phyloP scores from a whole-genome alignment of 2,888 invertebrate genomes.

The Hydriomena furcata region DNA sequence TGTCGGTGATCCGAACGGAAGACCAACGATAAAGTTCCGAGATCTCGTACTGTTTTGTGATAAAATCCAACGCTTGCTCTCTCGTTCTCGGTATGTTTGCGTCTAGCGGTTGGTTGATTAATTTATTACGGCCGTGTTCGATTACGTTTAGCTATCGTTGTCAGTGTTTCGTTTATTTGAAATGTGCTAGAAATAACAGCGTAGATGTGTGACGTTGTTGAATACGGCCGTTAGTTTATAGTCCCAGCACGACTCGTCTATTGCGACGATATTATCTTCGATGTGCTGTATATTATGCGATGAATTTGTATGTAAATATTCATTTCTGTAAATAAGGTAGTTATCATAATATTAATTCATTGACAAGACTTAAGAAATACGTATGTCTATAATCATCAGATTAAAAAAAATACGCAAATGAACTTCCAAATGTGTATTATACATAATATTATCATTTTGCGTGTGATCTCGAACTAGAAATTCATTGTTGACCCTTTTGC shows the following conservation, averaged over 20 bases:
- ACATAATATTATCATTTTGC: background rate
- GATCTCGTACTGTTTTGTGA: slow-evolving; percentile 26
- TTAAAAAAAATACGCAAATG: slow-evolving; percentile 1
- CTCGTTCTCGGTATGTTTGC: slow-evolving; percentile 9
- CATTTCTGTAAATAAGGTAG: slow-evolving; percentile 29
- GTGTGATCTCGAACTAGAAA: background rate
- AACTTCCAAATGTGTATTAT: slow-evolving; percentile 9
- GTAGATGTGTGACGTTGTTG: slow-evolving; percentile 4
- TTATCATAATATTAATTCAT: slow-evolving; percentile 22
- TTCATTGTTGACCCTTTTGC: slow-evolving; percentile 1
- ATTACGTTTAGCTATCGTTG: slow-evolving; percentile 3
- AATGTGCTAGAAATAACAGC: background rate
- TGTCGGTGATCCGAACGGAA: slow-evolving; percentile 9
- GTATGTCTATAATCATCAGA: slow-evolving; percentile 10
- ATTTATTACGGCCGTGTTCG: background rate
- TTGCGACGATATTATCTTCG: slow-evolving; percentile 21
- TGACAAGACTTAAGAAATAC: slow-evolving; percentile 25
- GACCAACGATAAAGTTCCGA: slow-evolving; percentile 12
- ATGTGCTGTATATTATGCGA: slow-evolving; percentile 44
- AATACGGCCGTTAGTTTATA: slow-evolving; percentile 9
- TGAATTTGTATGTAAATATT: slow-evolving; percentile 32
- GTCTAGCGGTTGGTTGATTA: background rate
- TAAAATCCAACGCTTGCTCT: slow-evolving; percentile 9
- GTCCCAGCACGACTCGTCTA: slow-evolving; percentile 1
- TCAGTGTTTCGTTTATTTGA: background rate